Evolutionary conservation across 2,113 vertebrate species (phyloP).

Genomic region (Entelurus aequoreus): DNA sequence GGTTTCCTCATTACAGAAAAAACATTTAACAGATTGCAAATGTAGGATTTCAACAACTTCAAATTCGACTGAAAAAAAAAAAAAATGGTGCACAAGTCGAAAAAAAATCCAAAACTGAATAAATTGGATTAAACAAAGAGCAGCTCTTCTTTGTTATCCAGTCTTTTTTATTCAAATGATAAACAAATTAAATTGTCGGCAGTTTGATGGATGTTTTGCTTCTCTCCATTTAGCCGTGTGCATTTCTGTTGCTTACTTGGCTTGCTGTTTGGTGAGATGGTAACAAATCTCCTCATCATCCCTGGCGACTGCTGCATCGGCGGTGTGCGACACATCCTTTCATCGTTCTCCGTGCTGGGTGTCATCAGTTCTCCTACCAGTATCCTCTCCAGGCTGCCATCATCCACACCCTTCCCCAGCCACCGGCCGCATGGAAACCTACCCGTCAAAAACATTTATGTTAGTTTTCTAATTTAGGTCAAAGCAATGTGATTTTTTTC

Average conservation of each 20-base stretch:
- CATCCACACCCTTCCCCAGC: slow-evolving; percentile 96
- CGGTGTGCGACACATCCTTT: slow-evolving; percentile 89
- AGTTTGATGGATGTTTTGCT: not conserved
- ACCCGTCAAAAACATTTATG: slow-evolving; percentile 1
- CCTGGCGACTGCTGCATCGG: slow-evolving; percentile 96
- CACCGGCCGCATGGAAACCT: slow-evolving; percentile 97
- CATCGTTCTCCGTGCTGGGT: slow-evolving; percentile 82
- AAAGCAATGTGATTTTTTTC: not conserved
- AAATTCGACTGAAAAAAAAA: too few species aligned
- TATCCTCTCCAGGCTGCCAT: slow-evolving; percentile 93
- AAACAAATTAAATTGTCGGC: not conserved
- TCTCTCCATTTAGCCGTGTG: not conserved
- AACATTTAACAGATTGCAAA: too few species aligned
- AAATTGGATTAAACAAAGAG: too few species aligned
- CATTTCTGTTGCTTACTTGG: slow-evolving; percentile 78
- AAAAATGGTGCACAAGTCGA: too few species aligned
- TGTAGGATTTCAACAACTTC: too few species aligned
- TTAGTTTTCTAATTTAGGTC: not conserved
- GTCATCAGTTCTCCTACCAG: slow-evolving; percentile 92
- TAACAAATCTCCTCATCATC: slow-evolving; percentile 95
- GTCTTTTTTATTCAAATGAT: too few species aligned
- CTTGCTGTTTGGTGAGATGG: slow-evolving; percentile 94
- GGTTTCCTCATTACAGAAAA: not conserved
- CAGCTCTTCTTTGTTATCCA: too few species aligned
- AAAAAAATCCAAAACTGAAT: too few species aligned